Base-by-base conservation (phyloP, 2,797 vertebrate genomes). In the Neostethus bicornis region DNA sequence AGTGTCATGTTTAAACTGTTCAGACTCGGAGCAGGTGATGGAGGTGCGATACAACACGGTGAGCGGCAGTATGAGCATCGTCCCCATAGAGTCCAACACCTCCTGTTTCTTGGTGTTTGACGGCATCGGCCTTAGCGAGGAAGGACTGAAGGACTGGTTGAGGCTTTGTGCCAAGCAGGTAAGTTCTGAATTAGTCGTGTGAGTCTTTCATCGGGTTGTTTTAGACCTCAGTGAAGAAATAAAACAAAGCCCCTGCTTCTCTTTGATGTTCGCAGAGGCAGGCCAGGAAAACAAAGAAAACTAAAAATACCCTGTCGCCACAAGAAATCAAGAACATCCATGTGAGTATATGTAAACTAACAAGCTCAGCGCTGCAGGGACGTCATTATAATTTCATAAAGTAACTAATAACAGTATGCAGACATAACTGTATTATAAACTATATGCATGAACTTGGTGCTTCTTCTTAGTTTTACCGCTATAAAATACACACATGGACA, bases 321-420 rank as follows among this genome's bases (percentile, higher is more conserved):
- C 94, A 97, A 65, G 96, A 99, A 79, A 93, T 99, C 70, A 94
- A 91, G 79, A 92, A 49, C 65, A 96, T 99, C 60, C 96, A 98
- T 0, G 97, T 99, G 80, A 96, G 96, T 73, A 8, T 45, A 16
- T 11, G 7, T 19, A 41, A 29, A 31, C n/a, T 51, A 24, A 49
- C 14, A 24, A 4, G 20, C 14, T 49, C 46, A 3, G 8, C 31
- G 17, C 12, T 49, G 23, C 17, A 8, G 7, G 24, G 23, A 39
- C 38, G 20, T 39, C 38, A 19, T 41, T 13, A 21, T 2, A 41
- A 21, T 41, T 21, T 4, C 19, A 41, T 20, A 12, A 12, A 20
- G 19, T 21, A 35, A 34, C 9, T 9, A 3, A 25, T 34, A 3
- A 12, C 48, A 4, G 48, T 9, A 17, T 17, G 5, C n/a, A 7